Evolutionary conservation across 2,888 invertebrate species (phyloP), one percentile per base, ranked within the genome.

Genomic region (Nipponacmea schrenckii): DNA sequence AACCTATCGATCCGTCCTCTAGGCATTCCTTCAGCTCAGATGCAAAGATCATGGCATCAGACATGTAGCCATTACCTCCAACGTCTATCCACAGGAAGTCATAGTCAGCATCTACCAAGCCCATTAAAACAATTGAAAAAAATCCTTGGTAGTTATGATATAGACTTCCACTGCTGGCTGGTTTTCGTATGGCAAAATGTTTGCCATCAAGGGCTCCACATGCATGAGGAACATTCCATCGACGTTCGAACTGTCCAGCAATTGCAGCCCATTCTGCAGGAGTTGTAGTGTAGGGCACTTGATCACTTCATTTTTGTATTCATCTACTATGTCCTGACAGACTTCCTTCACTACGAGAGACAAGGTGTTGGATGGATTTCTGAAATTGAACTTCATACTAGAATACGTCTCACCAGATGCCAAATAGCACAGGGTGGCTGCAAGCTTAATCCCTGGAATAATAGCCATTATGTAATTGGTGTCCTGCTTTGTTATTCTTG

Each of bases 281-380:
- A 20, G 70, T 75, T 20, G 70, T 73, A 5, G 39, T 5, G 8
- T 0, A 67, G 76, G 77, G 31, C 72, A 78, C 27, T 56, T 45
- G 14, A 75, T 74, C 17, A 77, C 70, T 68, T 79, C 77, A 27
- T 76, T 62, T 26, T 46, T 72, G 2, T 65, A 68, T 17, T 71
- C 45, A 56, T 62, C 68, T 10, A 27, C 62, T 44, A 87, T 82
- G 69, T 71, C 78, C 50, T 64, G 62, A 75, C 85, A 85, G 62
- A 86, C 83, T 75, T 84, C 80, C 31, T 77, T 72, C 31, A 86
- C 81, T 45, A 84, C 85, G 62, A 69, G 68, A 73, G 76, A 72
- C 62, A 87, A 82, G 68, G 86, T 87, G 68, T 83, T 69, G 17
- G 76, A 70, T 72, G 84, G 86, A 24, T 87, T 68, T 73, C 85